phyloP scores from a whole-genome alignment of 1,140 invertebrate species.

The Himalopsyche phryganea region DNA sequence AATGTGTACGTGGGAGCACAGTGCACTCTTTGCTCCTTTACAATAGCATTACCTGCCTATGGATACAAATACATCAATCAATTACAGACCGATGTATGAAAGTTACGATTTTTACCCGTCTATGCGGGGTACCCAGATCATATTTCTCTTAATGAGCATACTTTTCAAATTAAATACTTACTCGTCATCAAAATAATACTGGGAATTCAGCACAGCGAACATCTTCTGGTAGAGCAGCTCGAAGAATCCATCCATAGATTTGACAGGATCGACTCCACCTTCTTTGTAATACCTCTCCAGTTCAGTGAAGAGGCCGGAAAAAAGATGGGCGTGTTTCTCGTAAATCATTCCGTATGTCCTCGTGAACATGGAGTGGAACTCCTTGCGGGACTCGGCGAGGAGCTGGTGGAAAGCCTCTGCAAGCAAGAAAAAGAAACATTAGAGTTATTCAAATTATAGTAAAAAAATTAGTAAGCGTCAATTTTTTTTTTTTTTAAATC shows the following conservation, averaged over 20 bases:
- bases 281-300: constrained; percentile 86
- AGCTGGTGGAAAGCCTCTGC: constrained; percentile 80
- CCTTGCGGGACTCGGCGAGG: constrained; percentile 74
- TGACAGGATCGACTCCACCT: constrained; percentile 76
- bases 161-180: no score
- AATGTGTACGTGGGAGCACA: no score
- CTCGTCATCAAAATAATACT: constrained; percentile 84
- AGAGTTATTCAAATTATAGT: background rate
- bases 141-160: no score
- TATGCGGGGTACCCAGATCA: no score
- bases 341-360: constrained; percentile 93
- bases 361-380: constrained; percentile 93
- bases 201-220: constrained; percentile 90
- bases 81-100: no score
- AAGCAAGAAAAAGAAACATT: constrained; percentile 32
- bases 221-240: constrained; percentile 90
- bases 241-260: constrained; percentile 91
- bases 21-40: no score
- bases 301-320: constrained; percentile 86
- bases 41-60: no score
- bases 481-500: no score
- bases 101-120: no score
- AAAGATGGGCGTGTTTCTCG: constrained; percentile 89
- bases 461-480: no score
- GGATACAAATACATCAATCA: no score